Conservation (phyloP, 2,888 invertebrate genomes). For the Chesias legatella region DNA sequence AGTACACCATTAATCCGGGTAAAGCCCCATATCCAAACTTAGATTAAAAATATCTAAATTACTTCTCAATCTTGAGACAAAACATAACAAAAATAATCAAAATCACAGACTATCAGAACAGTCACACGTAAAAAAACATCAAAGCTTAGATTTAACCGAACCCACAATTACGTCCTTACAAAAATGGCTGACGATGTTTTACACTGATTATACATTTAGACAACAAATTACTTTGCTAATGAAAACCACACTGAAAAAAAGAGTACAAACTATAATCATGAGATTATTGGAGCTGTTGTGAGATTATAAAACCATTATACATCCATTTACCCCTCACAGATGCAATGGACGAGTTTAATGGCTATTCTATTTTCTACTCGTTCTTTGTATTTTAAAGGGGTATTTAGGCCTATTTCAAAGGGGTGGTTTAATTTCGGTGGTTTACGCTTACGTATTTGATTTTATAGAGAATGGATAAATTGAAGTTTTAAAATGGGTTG, state of each 20-base stretch:
- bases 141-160: slow-evolving; percentile 33
- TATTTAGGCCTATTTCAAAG: slow-evolving; percentile 9
- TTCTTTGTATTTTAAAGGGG: slow-evolving; percentile 10
- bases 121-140: slow-evolving; percentile 17
- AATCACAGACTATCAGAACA: slow-evolving; percentile 2
- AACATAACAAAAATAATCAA: slow-evolving; percentile 5
- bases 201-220: slow-evolving; percentile 61
- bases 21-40: too few species aligned
- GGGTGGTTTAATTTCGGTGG: slow-evolving; percentile 4
- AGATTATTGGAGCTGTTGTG: slow-evolving; percentile 60
- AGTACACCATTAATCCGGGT: too few species aligned
- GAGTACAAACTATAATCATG: slow-evolving; percentile 58
- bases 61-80: too few species aligned
- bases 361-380: slow-evolving; percentile 38
- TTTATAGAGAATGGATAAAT: background rate
- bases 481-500: slow-evolving; percentile 9
- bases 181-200: slow-evolving; percentile 51
- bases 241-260: slow-evolving; percentile 75
- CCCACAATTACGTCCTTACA: slow-evolving; percentile 64
- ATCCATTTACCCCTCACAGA: slow-evolving; percentile 70
- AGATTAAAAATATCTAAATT: too few species aligned
- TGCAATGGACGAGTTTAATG: slow-evolving; percentile 51
- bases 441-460: too few species aligned
- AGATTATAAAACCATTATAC: slow-evolving; percentile 74
- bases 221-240: slow-evolving; percentile 57